Percentiles rank a stretch among this genome's conserved stretches.
phyloP scores from a whole-genome alignment of 2,888 invertebrate genomes.

The Cephalotes varians region DNA sequence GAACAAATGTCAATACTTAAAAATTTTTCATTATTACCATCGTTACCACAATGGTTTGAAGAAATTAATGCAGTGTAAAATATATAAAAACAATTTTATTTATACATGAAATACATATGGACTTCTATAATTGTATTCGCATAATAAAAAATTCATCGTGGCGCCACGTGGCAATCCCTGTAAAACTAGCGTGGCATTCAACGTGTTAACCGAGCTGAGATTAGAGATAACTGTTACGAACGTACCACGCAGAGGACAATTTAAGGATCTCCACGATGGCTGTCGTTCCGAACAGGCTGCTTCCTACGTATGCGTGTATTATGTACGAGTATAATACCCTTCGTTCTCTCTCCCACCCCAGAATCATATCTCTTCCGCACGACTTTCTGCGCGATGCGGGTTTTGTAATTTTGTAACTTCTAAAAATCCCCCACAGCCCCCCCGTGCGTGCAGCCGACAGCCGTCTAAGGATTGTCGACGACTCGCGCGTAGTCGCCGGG shows the following conservation, averaged over 20 bases:
- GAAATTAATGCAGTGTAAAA: too few relatives aligned
- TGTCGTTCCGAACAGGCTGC: slow-evolving; percentile 74
- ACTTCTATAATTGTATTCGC: too few relatives aligned
- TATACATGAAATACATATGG: too few relatives aligned
- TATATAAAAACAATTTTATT: too few relatives aligned
- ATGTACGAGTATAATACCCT: slow-evolving; percentile 53
- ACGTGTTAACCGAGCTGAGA: slow-evolving; percentile 66
- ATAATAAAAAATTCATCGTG: too few relatives aligned
- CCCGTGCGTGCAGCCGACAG: slow-evolving; percentile 13
- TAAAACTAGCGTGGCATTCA: too few relatives aligned
- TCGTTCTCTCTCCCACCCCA: not conserved
- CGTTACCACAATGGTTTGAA: too few relatives aligned
- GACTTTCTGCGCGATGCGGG: slow-evolving; percentile 68
- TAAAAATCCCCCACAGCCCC: slow-evolving; percentile 33
- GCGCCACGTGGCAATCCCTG: too few relatives aligned
- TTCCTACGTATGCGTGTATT: slow-evolving; percentile 69
- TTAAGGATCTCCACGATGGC: slow-evolving; percentile 59
- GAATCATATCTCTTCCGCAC: slow-evolving; percentile 63
- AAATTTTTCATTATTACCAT: too few relatives aligned
- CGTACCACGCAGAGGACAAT: slow-evolving; percentile 71
- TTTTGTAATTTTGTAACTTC: slow-evolving; percentile 72
- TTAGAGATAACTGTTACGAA: slow-evolving; percentile 73
- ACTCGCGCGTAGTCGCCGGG: not conserved
- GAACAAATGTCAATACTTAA: too few relatives aligned
- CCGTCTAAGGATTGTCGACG: not conserved